These are phyloP conservation scores for Agrotis puta DNA, from an alignment of 2,888 invertebrate genomes.

Conservation along the genomic window DNA sequence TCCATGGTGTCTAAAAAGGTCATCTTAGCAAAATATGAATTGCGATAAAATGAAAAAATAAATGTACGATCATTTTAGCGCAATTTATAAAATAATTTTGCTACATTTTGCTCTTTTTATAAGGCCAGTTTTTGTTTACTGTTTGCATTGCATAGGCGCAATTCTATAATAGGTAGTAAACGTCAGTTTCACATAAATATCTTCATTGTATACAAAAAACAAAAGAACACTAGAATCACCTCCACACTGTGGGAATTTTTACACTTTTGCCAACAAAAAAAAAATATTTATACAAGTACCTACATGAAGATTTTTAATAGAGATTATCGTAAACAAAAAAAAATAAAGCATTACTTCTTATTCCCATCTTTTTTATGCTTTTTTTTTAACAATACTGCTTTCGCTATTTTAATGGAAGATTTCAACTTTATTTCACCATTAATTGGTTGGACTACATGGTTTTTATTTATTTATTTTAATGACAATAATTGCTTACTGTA, in stretches of 20 bases:
- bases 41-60: too few species aligned
- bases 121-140: neutral
- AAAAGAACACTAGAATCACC: conserved; percentile 22
- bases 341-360: conserved; percentile 7
- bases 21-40: too few species aligned
- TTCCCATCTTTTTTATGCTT: conserved; percentile 43
- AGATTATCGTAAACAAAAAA: conserved; percentile 24
- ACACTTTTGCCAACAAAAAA: conserved; percentile 24
- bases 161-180: neutral
- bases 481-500: too few species aligned
- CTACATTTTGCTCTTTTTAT: too few species aligned
- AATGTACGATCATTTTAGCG: too few species aligned
- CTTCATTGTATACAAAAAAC: conserved; percentile 40
- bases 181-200: conserved; percentile 23
- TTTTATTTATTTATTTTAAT: too few species aligned
- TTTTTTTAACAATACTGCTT: conserved; percentile 28
- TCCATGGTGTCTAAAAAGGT: too few species aligned
- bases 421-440: conserved; percentile 23
- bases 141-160: neutral
- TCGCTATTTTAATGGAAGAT: conserved; percentile 20
- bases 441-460: conserved; percentile 26
- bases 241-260: conserved; percentile 14
- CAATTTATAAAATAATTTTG: too few species aligned
- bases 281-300: neutral
- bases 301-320: conserved; percentile 45